These are phyloP conservation scores for Lampris incognitus DNA, from an alignment of 2,113 vertebrate genomes.

Conservation along the genomic window DNA sequence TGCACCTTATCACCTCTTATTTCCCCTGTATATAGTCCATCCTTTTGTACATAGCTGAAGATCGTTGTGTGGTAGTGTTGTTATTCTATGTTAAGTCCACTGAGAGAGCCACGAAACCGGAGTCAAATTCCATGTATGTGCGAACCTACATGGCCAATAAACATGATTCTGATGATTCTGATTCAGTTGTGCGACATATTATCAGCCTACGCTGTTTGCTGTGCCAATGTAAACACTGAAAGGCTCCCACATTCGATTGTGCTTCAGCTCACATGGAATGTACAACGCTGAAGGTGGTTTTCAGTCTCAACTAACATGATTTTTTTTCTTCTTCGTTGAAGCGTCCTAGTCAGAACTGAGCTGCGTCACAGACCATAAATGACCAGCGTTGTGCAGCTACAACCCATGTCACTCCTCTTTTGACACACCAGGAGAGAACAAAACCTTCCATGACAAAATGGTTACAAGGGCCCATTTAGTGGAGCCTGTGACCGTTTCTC, in stretches of 20 bases:
- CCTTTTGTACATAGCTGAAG: too few species aligned
- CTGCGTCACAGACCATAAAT: constrained; percentile 61
- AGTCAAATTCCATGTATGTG: too few species aligned
- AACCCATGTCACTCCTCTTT: constrained; percentile 55
- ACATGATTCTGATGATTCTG: too few species aligned
- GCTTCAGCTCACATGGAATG: not conserved
- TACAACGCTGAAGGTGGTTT: not conserved
- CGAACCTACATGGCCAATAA: too few species aligned
- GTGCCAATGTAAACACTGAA: constrained; percentile 4
- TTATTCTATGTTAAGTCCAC: too few species aligned
- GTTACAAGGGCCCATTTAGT: constrained; percentile 73
- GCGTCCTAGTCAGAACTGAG: constrained; percentile 32
- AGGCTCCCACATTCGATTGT: constrained; percentile 1
- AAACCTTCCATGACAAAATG: constrained; percentile 58
- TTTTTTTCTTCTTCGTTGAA: constrained; percentile 23
- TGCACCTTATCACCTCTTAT: too few species aligned
- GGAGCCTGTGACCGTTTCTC: constrained; percentile 59
- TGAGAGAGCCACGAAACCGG: too few species aligned
- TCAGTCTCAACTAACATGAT: not conserved
- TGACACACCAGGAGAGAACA: constrained; percentile 43
- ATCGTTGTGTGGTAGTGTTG: too few species aligned
- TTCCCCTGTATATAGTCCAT: too few species aligned
- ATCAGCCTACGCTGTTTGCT: not conserved
- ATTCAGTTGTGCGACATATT: constrained; percentile 25
- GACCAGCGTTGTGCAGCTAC: constrained; percentile 50